phyloP scores from a whole-genome alignment of 2,888 invertebrate species.

The Pyrrhia umbra region DNA sequence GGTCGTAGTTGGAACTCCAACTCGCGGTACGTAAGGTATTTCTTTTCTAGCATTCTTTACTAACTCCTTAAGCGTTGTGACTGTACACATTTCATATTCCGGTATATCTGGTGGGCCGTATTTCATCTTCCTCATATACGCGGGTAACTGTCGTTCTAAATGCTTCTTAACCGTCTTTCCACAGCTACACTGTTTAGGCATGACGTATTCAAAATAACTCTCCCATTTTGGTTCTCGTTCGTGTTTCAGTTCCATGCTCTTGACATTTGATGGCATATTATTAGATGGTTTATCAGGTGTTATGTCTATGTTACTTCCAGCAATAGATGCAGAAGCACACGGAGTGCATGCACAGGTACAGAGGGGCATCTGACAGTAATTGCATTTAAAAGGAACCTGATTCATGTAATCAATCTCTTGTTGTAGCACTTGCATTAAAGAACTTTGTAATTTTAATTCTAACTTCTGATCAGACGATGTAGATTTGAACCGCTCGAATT shows the following conservation, averaged over 20 bases:
- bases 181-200: constrained; percentile 76
- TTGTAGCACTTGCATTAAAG: constrained; percentile 80
- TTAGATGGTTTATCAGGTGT: neutral
- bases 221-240: constrained; percentile 83
- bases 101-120: constrained; percentile 74
- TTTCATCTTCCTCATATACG: constrained; percentile 80
- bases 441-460: constrained; percentile 79
- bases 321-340: too few species aligned
- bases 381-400: constrained; percentile 68
- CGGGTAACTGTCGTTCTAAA: constrained; percentile 78
- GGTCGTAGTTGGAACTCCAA: constrained; percentile 64
- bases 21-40: constrained; percentile 28
- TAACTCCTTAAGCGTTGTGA: constrained; percentile 70
- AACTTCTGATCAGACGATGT: constrained; percentile 69
- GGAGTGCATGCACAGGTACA: constrained; percentile 10
- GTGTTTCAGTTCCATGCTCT: constrained; percentile 75
- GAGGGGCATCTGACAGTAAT: constrained; percentile 70
- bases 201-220: constrained; percentile 75
- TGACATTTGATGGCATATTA: constrained; percentile 70
- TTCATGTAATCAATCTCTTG: constrained; percentile 74
- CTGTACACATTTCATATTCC: constrained; percentile 77
- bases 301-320: neutral
- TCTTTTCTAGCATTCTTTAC: constrained; percentile 68
- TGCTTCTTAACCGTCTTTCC: constrained; percentile 76
- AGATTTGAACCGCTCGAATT: constrained; percentile 74